Base-by-base conservation (phyloP, 2,888 invertebrate genomes). In the Smittia sp. region DNA sequence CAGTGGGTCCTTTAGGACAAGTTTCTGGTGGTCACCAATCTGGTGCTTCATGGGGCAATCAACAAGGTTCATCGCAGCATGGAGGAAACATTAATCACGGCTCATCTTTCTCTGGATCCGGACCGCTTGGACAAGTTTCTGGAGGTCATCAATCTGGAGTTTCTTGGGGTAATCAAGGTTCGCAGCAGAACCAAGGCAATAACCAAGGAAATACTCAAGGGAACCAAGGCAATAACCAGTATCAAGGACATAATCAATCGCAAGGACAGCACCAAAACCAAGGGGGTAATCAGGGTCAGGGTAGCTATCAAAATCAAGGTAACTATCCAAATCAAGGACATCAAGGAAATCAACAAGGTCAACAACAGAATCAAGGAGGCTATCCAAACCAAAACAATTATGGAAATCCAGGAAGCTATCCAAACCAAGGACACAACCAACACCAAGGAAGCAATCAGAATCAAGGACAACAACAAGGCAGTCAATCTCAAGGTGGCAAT, bases 121-220 rank as follows among this genome's bases (percentile, higher is more conserved):
- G 20, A 15, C 18, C 13, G 1, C 67, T 52, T 27, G 70, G 70
- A 15, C 25, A 54, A 41, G 13, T 54, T 54, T 18, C 18, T 20
- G 70, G 52, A n/a, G 39, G 62, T 1, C 62, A 62, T 72, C 72
- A 72, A 38, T 11, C 32, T n/a, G 39, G 13, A 32, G 7, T 38
- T 38, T 9, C 58, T n/a, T 41, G 72, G 72, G 38, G 27, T 24
- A 24, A 24, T 39, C 72, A 72, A 62, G 27, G 25, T 39, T 2
- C 39, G 11, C 22, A 46, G 41, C 41, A 68, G 1, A 46, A 20
- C 24, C 68, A 68, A 52, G 52, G 68, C 0, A 20, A 32, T 46
- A 46, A 46, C 13, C 2, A 46, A 38, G 38, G 38, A 38, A 38
- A n/a, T n/a, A n/a, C 6, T 38, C 38, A n/a, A n/a, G n/a, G n/a